phyloP scores from a whole-genome alignment of 2,113 vertebrate genomes.

The Grammomys dolichurus region DNA sequence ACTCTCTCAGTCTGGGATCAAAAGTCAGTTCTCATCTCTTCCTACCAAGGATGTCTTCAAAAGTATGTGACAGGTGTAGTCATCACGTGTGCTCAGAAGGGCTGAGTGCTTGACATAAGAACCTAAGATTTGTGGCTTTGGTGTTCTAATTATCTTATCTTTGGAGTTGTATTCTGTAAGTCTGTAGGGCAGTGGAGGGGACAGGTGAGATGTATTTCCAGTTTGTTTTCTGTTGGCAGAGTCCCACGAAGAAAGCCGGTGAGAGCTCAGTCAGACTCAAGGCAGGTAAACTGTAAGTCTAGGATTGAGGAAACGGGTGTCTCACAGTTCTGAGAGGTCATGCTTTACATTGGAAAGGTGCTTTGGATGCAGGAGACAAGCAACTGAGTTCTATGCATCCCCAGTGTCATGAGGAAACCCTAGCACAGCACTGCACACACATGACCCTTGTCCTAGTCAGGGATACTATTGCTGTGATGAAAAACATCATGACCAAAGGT shows the following conservation, averaged over 20 bases:
- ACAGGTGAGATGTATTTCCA: fast-evolving
- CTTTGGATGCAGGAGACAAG: background rate
- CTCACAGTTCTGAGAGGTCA: background rate
- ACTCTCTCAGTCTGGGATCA: background rate
- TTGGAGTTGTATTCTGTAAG: slow-evolving; percentile 27
- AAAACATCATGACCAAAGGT: background rate
- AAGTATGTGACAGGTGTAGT: too few relatives aligned
- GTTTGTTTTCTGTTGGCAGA: background rate
- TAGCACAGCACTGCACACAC: background rate
- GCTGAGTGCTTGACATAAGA: background rate
- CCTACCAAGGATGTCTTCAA: background rate
- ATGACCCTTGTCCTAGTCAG: background rate
- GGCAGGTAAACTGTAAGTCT: background rate
- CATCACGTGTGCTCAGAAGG: background rate
- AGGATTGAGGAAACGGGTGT: background rate
- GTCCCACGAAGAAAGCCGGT: background rate
- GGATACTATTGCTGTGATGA: background rate
- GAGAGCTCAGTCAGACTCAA: background rate
- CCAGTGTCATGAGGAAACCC: background rate
- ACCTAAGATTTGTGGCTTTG: background rate
- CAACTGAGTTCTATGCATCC: background rate
- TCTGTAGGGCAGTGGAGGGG: background rate
- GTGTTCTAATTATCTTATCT: slow-evolving; percentile 11
- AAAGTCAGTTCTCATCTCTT: background rate
- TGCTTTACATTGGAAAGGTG: background rate